Percentiles rank a stretch among this genome's conserved stretches.
phyloP scores from a whole-genome alignment of 2,797 vertebrate genomes.

The Mormyrus hasselquistii region DNA sequence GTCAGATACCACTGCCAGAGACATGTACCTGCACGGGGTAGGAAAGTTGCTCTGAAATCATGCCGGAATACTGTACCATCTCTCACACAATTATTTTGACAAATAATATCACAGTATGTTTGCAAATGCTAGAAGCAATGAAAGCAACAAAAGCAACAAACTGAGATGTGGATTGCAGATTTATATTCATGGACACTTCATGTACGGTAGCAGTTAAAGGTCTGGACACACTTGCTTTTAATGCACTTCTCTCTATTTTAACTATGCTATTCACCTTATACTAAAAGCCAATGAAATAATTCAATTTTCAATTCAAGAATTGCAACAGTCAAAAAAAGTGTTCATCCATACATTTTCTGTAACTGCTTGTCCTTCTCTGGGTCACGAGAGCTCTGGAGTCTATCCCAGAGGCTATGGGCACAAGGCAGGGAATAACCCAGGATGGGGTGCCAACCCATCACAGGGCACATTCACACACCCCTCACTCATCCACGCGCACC shows the following conservation, averaged over 20 bases:
- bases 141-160: neutral
- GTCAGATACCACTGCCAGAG: conserved; percentile 57
- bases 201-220: neutral
- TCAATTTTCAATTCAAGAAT: neutral
- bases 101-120: neutral
- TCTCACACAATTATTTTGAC: neutral
- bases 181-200: neutral
- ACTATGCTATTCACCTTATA: neutral
- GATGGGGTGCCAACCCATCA: neutral
- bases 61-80: neutral
- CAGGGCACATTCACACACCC: neutral
- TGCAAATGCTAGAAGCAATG: neutral
- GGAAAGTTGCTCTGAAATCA: neutral
- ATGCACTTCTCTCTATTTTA: neutral
- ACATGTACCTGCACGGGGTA: conserved; percentile 77
- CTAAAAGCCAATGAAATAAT: neutral
- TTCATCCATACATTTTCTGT: neutral
- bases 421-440: neutral
- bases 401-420: neutral
- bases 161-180: neutral
- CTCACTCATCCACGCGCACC: neutral
- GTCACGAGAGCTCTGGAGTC: neutral
- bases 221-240: neutral
- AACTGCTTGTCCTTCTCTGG: neutral
- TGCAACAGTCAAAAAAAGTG: neutral